phyloP scores from a whole-genome alignment of 2,888 invertebrate species.

The Torymus auratus region DNA sequence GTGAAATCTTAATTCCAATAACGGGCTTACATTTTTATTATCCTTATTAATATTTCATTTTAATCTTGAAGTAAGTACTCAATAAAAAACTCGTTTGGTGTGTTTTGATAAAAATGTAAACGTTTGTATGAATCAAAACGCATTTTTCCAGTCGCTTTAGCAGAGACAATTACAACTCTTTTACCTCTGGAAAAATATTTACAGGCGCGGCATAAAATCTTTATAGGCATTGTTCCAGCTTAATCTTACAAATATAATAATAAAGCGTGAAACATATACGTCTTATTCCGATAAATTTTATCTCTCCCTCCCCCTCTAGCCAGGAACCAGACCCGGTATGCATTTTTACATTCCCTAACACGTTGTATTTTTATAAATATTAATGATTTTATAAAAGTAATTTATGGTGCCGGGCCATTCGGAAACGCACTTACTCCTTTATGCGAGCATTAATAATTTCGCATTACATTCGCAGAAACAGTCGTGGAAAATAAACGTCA shows the following conservation, averaged over 20 bases:
- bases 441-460: constrained; percentile 43
- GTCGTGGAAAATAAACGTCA: constrained; percentile 30
- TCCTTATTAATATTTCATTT: too few species aligned
- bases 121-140: too few species aligned
- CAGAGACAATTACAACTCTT: constrained; percentile 13
- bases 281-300: constrained; percentile 46
- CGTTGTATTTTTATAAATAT: constrained; percentile 50
- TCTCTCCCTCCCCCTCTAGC: background rate
- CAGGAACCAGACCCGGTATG: constrained; percentile 44
- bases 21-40: too few species aligned
- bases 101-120: too few species aligned
- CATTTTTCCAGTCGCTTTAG: constrained; percentile 1
- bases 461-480: constrained; percentile 24
- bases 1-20: too few species aligned
- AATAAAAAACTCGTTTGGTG: too few species aligned
- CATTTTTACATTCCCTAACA: constrained; percentile 25
- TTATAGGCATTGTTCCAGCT: background rate
- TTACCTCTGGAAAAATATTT: constrained; percentile 3
- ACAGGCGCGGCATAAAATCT: constrained; percentile 1
- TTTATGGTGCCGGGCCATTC: constrained; percentile 38
- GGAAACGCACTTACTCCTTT: constrained; percentile 20
- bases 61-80: too few species aligned
- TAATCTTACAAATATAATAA: constrained; percentile 43
- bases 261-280: constrained; percentile 30
- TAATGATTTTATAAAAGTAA: constrained; percentile 51